Conservation (phyloP, 92 coral and sea anemone genomes). For the Metridium senile region DNA sequence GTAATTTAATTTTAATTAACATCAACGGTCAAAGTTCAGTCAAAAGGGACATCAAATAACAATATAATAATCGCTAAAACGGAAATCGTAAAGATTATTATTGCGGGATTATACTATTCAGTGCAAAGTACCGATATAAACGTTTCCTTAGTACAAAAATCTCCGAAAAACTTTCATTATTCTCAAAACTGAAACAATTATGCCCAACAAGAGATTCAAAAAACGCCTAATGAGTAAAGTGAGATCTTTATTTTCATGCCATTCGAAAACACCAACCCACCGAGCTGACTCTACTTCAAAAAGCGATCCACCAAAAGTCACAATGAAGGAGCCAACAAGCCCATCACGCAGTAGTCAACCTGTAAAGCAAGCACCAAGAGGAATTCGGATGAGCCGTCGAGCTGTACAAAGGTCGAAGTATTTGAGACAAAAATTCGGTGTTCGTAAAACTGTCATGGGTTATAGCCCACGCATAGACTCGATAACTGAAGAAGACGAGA, state of each 20-base stretch:
- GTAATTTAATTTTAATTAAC: too few species aligned
- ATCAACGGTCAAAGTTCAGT: too few species aligned
- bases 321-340: background rate
- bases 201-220: conserved; percentile 25
- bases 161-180: too few species aligned
- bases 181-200: too few species aligned
- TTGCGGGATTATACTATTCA: too few species aligned
- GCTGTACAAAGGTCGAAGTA: conserved; percentile 35
- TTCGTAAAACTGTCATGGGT: conserved; percentile 36
- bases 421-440: conserved; percentile 31
- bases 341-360: background rate
- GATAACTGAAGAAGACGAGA: conserved; percentile 35
- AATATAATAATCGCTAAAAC: too few species aligned
- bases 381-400: conserved; percentile 29
- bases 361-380: conserved; percentile 10
- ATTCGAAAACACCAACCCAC: conserved; percentile 1
- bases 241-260: conserved; percentile 19
- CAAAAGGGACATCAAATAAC: too few species aligned
- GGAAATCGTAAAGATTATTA: too few species aligned
- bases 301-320: background rate
- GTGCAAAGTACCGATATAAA: too few species aligned
- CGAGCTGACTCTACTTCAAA: background rate
- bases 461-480: conserved; percentile 30
- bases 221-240: conserved; percentile 17
- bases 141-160: too few species aligned